Evolutionary conservation across 2,113 vertebrate genomes (phyloP).

Genomic region (Lepus timidus): DNA sequence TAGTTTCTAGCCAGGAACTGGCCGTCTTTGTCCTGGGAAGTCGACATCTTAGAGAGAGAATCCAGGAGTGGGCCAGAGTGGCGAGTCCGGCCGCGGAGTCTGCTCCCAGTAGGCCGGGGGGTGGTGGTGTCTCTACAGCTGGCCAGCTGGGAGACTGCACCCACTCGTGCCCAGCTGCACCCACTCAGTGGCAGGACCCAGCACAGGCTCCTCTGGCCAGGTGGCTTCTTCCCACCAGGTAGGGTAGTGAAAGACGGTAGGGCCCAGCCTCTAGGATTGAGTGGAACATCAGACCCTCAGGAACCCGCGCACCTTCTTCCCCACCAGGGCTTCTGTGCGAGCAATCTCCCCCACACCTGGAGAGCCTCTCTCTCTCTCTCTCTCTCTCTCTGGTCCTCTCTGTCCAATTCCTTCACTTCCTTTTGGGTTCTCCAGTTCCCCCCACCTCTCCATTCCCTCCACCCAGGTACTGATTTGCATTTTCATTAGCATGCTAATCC

Average conservation of each 20-base stretch:
- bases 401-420: conserved; percentile 6
- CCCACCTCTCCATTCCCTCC: neutral
- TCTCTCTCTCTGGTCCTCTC: neutral
- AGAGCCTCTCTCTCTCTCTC: neutral
- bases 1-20: neutral
- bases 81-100: too few relatives aligned
- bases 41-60: neutral
- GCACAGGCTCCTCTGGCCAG: too few relatives aligned
- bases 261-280: neutral
- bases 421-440: neutral
- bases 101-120: neutral
- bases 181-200: neutral
- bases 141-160: neutral
- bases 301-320: neutral
- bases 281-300: neutral
- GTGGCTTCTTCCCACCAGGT: neutral
- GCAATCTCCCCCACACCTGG: neutral
- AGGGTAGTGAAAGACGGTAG: neutral
- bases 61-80: neutral
- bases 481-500: conserved; percentile 66
- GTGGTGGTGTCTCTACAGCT: neutral
- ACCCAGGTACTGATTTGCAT: conserved; percentile 73
- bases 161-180: too few relatives aligned
- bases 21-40: conserved; percentile 11
- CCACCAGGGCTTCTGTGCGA: neutral